A percentile compares a stretch with the other conserved stretches of the same genome.
Conservation (phyloP, 1,140 invertebrate genomes). For the Drosophila nannoptera region DNA sequence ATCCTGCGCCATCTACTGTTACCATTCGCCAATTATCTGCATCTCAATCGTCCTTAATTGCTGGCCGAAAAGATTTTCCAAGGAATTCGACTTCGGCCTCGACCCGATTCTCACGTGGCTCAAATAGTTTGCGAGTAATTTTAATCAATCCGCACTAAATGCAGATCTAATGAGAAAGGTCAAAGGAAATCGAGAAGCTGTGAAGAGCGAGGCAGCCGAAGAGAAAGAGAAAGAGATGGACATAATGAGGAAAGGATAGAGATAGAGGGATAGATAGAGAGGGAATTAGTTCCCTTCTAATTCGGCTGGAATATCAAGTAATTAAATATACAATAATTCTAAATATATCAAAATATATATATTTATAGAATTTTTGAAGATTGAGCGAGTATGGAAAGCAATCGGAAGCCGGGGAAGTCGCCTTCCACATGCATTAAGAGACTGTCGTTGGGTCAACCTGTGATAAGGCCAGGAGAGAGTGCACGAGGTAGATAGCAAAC, state of each 20-base stretch:
- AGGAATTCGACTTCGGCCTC: constrained; percentile 16
- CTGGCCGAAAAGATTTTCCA: constrained; percentile 24
- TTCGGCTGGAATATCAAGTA: no score
- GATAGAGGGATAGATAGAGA: no score
- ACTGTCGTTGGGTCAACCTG: constrained; percentile 7
- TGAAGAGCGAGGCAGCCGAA: constrained; percentile 2
- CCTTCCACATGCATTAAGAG: no score
- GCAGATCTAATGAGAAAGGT: constrained; percentile 1
- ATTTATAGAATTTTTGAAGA: no score
- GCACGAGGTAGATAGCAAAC: not conserved
- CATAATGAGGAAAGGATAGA: no score
- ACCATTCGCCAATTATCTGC: constrained; percentile 47
- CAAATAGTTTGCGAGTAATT: constrained; percentile 16
- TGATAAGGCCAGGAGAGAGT: no score
- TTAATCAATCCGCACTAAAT: constrained; percentile 20
- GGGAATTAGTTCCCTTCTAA: no score
- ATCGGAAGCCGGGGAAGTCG: no score
- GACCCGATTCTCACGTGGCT: constrained; percentile 40
- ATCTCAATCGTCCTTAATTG: constrained; percentile 44
- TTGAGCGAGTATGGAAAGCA: no score
- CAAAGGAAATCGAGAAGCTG: constrained; percentile 27
- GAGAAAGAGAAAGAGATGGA: not conserved
- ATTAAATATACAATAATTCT: no score
- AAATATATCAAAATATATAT: no score
- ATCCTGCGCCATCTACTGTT: constrained; percentile 40